Evolutionary conservation across 1,140 invertebrate species (phyloP).

Genomic region (Diachasmimorpha longicaudata): DNA sequence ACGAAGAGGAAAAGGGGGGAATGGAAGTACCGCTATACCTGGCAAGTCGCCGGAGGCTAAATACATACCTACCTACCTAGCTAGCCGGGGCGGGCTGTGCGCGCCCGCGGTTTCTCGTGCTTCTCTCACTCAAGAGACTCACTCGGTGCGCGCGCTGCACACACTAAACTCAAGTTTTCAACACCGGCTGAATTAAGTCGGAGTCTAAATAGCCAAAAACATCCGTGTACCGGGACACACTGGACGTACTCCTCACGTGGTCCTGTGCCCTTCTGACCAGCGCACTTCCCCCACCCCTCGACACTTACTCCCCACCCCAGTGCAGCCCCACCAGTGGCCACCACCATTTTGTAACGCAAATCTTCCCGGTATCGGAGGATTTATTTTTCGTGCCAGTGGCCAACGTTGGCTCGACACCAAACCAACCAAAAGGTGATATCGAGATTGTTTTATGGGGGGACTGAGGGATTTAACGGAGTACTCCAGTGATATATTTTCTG

Average conservation of each 20-base stretch:
- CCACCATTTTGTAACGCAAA: slow-evolving; percentile 9
- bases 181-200: not conserved
- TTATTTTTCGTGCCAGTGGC: slow-evolving; percentile 19
- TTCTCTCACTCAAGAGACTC: slow-evolving; percentile 22
- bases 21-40: slow-evolving; percentile 53
- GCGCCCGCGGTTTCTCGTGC: slow-evolving; percentile 35
- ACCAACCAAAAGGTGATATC: not conserved
- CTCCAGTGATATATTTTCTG: too few species aligned
- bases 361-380: not conserved
- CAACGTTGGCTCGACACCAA: slow-evolving; percentile 10
- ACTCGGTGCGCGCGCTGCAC: slow-evolving; percentile 21
- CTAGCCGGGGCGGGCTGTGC: slow-evolving; percentile 35
- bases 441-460: too few species aligned
- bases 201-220: too few species aligned
- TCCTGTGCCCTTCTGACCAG: too few species aligned
- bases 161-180: not conserved
- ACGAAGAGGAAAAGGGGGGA: slow-evolving; percentile 25
- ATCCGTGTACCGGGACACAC: not conserved
- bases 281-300: not conserved
- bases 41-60: slow-evolving; percentile 47
- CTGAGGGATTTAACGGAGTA: not conserved
- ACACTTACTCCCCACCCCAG: not conserved
- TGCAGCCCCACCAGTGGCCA: not conserved
- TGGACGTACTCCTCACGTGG: too few species aligned
- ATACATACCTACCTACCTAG: slow-evolving; percentile 57